Conservation (phyloP, 2,797 vertebrate genomes). For the Melanogrammus aeglefinus region DNA sequence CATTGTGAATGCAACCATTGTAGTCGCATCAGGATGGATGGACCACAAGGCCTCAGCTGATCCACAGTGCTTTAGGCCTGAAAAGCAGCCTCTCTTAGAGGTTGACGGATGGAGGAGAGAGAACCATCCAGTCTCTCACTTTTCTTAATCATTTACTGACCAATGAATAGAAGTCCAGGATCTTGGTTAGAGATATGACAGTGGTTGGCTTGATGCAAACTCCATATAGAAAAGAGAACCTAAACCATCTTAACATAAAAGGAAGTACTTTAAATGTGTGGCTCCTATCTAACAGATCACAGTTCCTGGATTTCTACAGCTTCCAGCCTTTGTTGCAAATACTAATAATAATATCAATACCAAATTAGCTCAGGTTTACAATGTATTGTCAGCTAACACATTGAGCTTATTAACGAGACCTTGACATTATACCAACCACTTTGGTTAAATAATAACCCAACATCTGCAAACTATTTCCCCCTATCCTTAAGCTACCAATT, state of each 20-base stretch:
- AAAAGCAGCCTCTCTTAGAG: not conserved
- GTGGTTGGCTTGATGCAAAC: not conserved
- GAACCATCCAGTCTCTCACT: not conserved
- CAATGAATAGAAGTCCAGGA: not conserved
- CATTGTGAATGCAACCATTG: not conserved
- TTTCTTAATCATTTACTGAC: not conserved
- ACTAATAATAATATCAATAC: not conserved
- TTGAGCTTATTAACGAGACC: not conserved
- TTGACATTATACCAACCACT: not conserved
- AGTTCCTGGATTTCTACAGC: not conserved
- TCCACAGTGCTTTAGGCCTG: not conserved
- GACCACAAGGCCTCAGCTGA: not conserved
- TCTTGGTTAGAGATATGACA: not conserved
- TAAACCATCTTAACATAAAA: not conserved
- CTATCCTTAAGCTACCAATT: not conserved
- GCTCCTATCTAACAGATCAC: not conserved
- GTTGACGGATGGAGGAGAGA: not conserved
- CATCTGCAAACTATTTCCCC: slow-evolving; percentile 18
- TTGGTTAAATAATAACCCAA: slow-evolving; percentile 20
- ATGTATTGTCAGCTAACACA: not conserved
- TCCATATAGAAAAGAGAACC: not conserved
- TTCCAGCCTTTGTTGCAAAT: not conserved
- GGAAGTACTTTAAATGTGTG: not conserved
- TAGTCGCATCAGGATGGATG: not conserved
- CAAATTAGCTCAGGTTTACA: not conserved